These are phyloP conservation scores for Triops longicaudatus DNA, from an alignment of 1,140 invertebrate genomes.

Conservation along the genomic window DNA sequence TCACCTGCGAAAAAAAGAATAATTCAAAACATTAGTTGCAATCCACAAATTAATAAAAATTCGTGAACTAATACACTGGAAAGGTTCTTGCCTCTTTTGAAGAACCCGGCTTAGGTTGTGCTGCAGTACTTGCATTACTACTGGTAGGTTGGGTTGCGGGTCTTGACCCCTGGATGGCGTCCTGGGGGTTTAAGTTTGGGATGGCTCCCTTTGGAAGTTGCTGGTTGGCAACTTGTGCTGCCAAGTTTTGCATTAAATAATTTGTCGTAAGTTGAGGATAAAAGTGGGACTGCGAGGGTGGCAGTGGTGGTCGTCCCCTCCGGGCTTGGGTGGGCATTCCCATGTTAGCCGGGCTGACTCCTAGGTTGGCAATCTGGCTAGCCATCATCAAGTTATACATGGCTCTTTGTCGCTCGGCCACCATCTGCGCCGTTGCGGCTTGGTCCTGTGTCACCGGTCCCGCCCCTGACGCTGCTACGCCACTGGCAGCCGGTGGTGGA, in stretches of 20 bases:
- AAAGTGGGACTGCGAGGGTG: neutral
- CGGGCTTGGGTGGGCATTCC: neutral
- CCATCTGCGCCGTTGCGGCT: neutral
- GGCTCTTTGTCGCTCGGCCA: neutral
- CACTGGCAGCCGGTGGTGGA: neutral
- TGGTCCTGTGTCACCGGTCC: neutral
- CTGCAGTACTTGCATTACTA: neutral
- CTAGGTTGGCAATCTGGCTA: neutral
- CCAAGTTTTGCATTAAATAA: neutral
- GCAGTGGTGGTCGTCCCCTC: neutral
- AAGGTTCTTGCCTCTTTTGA: neutral
- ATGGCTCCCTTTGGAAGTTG: too few relatives aligned
- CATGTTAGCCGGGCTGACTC: neutral
- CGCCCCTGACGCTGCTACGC: neutral
- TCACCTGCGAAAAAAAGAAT: too few relatives aligned
- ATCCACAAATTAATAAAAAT: too few relatives aligned
- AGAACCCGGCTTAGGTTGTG: neutral
- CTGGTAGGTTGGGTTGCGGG: neutral
- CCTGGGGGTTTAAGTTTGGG: too few relatives aligned
- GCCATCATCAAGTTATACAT: neutral
- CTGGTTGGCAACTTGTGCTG: neutral
- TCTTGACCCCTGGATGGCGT: neutral
- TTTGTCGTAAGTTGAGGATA: neutral
- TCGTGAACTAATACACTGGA: neutral
- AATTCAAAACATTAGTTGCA: too few relatives aligned